Base-by-base conservation (phyloP, 2,797 vertebrate species). In the Argya squamiceps region DNA sequence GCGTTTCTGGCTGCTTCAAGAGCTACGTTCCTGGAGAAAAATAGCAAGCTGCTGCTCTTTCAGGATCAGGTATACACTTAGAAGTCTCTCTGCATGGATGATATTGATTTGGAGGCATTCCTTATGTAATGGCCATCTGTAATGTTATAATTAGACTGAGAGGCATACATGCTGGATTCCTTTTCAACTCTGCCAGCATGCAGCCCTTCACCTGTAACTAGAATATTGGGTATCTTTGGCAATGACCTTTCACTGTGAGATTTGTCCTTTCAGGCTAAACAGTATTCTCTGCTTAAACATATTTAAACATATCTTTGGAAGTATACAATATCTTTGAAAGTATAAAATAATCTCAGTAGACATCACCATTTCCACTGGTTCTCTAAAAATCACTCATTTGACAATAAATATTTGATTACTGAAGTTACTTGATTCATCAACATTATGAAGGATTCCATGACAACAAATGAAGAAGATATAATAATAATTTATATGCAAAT, bases 121-220 rank as follows among this genome's bases (percentile, higher is more conserved):
- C 92, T 95, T 96, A 93, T 55, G 52, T 93, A 96, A 96, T 70
- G 70, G 70, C 92, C 95, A 95, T 91, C 93, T 93, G 93, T 84
- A 96, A 76, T 0, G 5, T 81, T 95, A 94, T 81, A 96, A 88
- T 94, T 94, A 95, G 88, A 88, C 44, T 32, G 49, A 95, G 76
- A 17, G 65, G 58, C 73, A 90, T 47, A 81, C 24, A 6, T 17
- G 36, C 65, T 81, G 24, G 70, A 81, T 86, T 88, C 32, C 52
- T 90, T 90, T 86, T 73, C 68, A 78, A 79, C 64, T 60, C 77
- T 17, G 50, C 1, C 2, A 76, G 69, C 80, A 73, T 3, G 9
- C 50, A 92, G 73, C 29, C 50, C n/a, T 88, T 64, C 63, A 88
- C 52, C 39, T 73, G 12, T 17, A 81, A 80, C 5, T 0, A 3